Base-by-base conservation (phyloP, 2,113 vertebrate genomes). In the Gallinago paraguaiae region DNA sequence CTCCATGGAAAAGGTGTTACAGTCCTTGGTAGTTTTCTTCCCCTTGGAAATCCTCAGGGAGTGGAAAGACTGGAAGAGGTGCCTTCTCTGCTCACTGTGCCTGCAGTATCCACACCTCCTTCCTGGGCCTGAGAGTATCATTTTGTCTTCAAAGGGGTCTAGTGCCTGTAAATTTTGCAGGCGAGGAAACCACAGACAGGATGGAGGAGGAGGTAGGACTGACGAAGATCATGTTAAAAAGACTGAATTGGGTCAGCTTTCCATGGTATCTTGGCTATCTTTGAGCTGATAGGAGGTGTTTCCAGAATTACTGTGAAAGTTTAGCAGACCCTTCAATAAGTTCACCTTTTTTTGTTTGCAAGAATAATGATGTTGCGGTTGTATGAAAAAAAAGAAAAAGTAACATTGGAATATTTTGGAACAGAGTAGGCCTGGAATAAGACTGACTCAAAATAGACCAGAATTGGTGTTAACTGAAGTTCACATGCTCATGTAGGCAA, bases 41-140 rank as follows among this genome's bases (percentile, higher is more conserved):
- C 31, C 45, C 30, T 51, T 39, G 39, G 37, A 30, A 82, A 9
- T 2, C 10, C 14, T 23, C 18, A 8, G 8, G 22, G 25, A 61
- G 13, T 27, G 61, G 31, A 35, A 25, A 46, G 48, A 15, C 45
- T 54, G 64, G 14, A 53, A 65, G n/a, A 80, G 13, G 1, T 60
- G 24, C 18, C 35, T 51, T 60, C 54, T 69, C 17, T 79, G 15
- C 65, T 54, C 68, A 41, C 30, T 23, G 8, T 35, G 13, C 23
- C 43, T 54, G 23, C 71, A 79, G 5, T 27, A 60, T 8, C 22
- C 3, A 2, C 16, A 27, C 24, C 45, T 81, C 25, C 43, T 61
- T 65, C 71, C n/a, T 4, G 1, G 20, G 31, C 61, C 60, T 54
- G 7, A 0, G 0, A 22, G 28, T 16, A 10, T 13, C 31, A 35